phyloP scores from a whole-genome alignment of 2,797 vertebrate species.

The Catharus ustulatus region DNA sequence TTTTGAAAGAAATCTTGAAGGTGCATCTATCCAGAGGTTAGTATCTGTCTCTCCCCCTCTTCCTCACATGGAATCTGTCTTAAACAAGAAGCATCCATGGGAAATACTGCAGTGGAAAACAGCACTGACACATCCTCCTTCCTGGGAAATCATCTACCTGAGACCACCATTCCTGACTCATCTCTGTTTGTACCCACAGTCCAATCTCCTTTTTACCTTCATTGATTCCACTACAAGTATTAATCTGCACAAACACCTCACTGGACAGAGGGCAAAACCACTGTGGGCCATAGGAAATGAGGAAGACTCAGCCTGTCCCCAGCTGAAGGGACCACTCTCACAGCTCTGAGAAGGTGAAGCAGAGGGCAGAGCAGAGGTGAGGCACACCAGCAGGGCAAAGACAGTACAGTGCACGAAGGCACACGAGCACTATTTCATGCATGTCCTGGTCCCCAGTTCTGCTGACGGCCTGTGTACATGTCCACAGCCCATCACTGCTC shows the following conservation, averaged over 20 bases:
- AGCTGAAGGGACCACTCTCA: background rate
- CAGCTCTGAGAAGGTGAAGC: background rate
- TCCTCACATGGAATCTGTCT: background rate
- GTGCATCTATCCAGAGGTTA: accelerated
- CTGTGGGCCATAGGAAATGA: background rate
- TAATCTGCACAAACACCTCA: background rate
- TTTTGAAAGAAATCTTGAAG: background rate
- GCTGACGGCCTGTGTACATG: accelerated
- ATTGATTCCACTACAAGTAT: background rate
- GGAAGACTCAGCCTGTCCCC: background rate
- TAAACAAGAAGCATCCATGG: background rate
- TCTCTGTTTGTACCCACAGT: background rate
- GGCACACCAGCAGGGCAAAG: background rate
- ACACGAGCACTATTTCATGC: accelerated
- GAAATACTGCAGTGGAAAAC: background rate
- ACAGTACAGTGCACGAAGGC: background rate
- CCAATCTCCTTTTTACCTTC: background rate
- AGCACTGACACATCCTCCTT: background rate
- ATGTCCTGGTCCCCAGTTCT: background rate
- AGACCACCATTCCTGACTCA: background rate
- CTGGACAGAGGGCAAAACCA: background rate
- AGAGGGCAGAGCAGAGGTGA: background rate
- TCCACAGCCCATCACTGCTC: background rate
- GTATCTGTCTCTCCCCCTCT: background rate
- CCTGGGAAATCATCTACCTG: background rate